These are phyloP conservation scores for Elachura formosa DNA, from an alignment of 2,113 vertebrate genomes.

Conservation along the genomic window DNA sequence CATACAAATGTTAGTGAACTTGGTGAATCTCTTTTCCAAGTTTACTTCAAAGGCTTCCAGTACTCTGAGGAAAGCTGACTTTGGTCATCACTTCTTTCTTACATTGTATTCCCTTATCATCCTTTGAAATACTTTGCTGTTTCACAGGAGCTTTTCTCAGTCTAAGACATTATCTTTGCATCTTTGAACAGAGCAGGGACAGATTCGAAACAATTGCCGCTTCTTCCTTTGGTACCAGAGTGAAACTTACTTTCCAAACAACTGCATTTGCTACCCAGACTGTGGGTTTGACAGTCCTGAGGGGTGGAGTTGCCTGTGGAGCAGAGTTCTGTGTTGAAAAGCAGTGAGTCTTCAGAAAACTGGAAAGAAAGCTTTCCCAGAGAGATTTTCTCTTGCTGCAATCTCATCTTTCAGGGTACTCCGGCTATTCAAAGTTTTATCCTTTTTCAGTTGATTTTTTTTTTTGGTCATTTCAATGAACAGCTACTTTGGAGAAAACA, in stretches of 20 bases:
- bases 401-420: background rate
- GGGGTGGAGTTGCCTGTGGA: background rate
- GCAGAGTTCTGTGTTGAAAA: background rate
- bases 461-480: background rate
- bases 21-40: background rate
- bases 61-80: background rate
- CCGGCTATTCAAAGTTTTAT: background rate
- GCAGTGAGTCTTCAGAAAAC: background rate
- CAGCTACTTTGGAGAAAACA: background rate
- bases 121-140: background rate
- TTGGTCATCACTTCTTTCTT: background rate
- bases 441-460: background rate
- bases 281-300: background rate
- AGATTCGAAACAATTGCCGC: background rate
- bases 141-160: background rate
- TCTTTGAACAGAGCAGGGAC: background rate
- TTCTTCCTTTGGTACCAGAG: background rate
- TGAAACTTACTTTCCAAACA: background rate
- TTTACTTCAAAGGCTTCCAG: conserved; percentile 2
- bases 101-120: background rate
- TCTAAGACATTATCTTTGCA: background rate
- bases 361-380: background rate
- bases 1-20: background rate
- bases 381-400: background rate
- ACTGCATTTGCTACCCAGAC: background rate